Evolutionary conservation across 2,797 vertebrate genomes (phyloP), one percentile per base, ranked within the genome.

Genomic region (Erethizon dorsatum): DNA sequence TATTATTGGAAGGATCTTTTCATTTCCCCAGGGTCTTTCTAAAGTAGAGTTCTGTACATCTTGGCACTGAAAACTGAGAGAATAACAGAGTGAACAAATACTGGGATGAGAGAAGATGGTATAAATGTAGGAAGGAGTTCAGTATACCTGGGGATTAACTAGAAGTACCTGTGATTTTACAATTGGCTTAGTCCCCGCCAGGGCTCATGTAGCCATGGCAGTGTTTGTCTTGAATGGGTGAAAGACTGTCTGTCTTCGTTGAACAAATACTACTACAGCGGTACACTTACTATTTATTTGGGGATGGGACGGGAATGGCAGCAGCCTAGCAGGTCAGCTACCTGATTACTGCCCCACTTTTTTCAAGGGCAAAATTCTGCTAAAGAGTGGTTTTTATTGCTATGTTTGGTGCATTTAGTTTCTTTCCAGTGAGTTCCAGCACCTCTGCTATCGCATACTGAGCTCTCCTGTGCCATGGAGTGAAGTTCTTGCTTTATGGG

Each of bases 401-500:
- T 97, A 85, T 88, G 95, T 88, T 83, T 88, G 90, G 84, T 97
- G 88, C 86, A 59, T 50, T 87, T 84, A 20, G 26, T 86, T 45
- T 20, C 89, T 93, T 90, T 75, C 78, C 73, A 90, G 57, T 79
- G 63, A 59, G 61, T 90, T 90, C 77, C 79, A 14, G 26, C 41
- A 63, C 87, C 54, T 96, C 67, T 94, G 80, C 28, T 63, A 0
- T 73, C 33, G 11, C 15, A 47, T 88, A 84, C 94, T 90, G 95
- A 85, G 73, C 84, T 78, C 41, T 56, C 31, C 3, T 31, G 75
- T 90, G 67, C 85, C n/a, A 15, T 24, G 45, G 75, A 95, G 63
- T 86, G 56, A 79, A 79, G 33, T 97, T 92, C 97, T 96, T 97
- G 97, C 96, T 97, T 98, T 96, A 73, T 95, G 97, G 67, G 84